Base-by-base conservation (phyloP, 2,888 invertebrate species). In the Patella ulyssiponensis region DNA sequence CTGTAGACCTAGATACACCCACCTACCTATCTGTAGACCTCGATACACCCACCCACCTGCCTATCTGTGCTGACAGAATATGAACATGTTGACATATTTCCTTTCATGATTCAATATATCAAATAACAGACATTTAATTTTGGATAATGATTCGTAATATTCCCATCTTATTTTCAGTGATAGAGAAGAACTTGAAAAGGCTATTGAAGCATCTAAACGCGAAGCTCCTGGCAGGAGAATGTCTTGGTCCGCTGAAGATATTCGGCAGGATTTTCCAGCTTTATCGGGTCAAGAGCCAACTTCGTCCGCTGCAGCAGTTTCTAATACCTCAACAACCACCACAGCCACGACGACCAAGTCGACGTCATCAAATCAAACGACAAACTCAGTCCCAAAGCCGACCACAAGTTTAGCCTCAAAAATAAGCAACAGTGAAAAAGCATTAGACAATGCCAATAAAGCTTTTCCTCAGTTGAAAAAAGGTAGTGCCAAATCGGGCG, bases 251-350 rank as follows among this genome's bases (percentile, higher is more conserved):
- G 64, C 64, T 64, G 64, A 64, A 23, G 64, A 64, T 64, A 64
- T 64, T 64, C 64, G 64, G 14, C 64, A 80, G 69, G 82, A 82
- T 20, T 82, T 82, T 33, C 82, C 82, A 17, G 73, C 77, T 56
- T 71, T 82, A 15, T 74, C 77, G 12, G 53, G 71, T 53, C 71
- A 71, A 7, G 56, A 64, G 12, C 56, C 58, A 27, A 58, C 69
- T 5, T 27, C 11, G 15, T 56, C 76, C n/a, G 17, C 72, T 51
- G 11, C 76, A n/a, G 20, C 17, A 11, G 69, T 77, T 52, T 54
- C 77, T 7, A 58, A 64, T 14, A 75, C 81, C 11, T 27, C 78
- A 20, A 9, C 53, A 64, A 33, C 64, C 20, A 23, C 51, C 23
- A 73, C 23, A 15, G n/a, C 69, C 14, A 73, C 81, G 3, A 9